Evolutionary conservation across 2,113 vertebrate genomes (phyloP).

Genomic region (Pogonocichla stellata): DNA sequence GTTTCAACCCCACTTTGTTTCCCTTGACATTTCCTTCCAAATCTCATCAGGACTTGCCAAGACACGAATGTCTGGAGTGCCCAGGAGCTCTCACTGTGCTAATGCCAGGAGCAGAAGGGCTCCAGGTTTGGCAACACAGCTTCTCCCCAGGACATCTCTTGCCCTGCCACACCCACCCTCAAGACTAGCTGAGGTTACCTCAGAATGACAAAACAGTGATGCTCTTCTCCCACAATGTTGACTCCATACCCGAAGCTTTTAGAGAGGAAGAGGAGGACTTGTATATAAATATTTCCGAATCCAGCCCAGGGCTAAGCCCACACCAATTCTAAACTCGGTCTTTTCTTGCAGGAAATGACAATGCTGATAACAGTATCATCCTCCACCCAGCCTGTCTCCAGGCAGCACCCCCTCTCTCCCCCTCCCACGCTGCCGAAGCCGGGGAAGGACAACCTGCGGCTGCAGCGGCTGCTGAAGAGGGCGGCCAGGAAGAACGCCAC

Average conservation of each 20-base stretch:
- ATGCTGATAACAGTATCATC: slow-evolving; percentile 82
- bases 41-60: neutral
- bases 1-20: neutral
- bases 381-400: slow-evolving; percentile 29
- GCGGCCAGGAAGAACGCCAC: slow-evolving; percentile 75
- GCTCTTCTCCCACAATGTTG: neutral
- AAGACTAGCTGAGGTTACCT: neutral
- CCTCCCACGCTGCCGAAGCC: slow-evolving; percentile 90
- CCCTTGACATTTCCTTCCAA: neutral
- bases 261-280: neutral
- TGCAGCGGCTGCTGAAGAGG: slow-evolving; percentile 89
- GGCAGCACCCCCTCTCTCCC: slow-evolving; percentile 73
- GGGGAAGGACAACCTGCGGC: slow-evolving; percentile 82
- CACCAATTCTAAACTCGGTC: neutral
- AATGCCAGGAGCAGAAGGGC: neutral
- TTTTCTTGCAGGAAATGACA: slow-evolving; percentile 68
- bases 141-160: neutral
- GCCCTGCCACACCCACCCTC: neutral
- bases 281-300: neutral
- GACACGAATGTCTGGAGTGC: neutral
- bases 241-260: neutral
- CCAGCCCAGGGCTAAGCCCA: neutral
- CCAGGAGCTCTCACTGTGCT: neutral
- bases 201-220: neutral
- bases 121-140: neutral